phyloP scores from a whole-genome alignment of 2,888 invertebrate genomes.

The Notodromas monacha region DNA sequence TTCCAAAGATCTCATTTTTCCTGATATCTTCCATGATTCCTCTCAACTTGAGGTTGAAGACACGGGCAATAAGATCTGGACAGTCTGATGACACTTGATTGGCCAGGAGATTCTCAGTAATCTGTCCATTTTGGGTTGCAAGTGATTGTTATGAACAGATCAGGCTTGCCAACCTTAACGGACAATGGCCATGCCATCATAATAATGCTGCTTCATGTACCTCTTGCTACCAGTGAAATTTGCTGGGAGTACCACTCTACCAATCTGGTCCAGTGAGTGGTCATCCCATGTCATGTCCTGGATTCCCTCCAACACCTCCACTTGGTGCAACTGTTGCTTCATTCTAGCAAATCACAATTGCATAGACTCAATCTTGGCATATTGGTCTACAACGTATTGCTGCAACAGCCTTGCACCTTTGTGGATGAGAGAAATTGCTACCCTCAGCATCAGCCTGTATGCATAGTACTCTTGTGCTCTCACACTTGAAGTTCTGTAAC shows the following conservation, averaged over 20 bases:
- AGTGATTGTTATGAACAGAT: constrained; percentile 13
- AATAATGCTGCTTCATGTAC: constrained; percentile 14
- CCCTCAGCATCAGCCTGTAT: constrained; percentile 12
- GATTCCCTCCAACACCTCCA: no score
- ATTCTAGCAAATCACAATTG: no score
- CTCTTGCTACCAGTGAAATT: constrained; percentile 14
- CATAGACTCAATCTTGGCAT: constrained; percentile 15
- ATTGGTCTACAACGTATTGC: constrained; percentile 15
- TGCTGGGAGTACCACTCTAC: constrained; percentile 11
- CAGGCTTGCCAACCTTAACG: constrained; percentile 11
- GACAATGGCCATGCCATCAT: constrained; percentile 13
- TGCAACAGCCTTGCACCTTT: constrained; percentile 12
- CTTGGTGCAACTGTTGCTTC: no score
- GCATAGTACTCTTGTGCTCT: constrained; percentile 12
- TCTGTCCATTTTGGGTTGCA: constrained; percentile 14
- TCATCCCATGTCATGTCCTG: no score
- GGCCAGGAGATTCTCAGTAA: constrained; percentile 11
- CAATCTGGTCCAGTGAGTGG: constrained; percentile 9
- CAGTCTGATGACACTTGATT: constrained; percentile 10
- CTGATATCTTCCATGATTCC: constrained; percentile 11
- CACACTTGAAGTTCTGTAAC: constrained; percentile 11
- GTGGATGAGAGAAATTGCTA: no score
- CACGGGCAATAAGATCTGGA: constrained; percentile 12
- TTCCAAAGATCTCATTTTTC: constrained; percentile 11
- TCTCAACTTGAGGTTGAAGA: constrained; percentile 12